These are phyloP conservation scores for Drosophila aff. DNA, from an alignment of 1,140 invertebrate species.

Conservation along the genomic window DNA sequence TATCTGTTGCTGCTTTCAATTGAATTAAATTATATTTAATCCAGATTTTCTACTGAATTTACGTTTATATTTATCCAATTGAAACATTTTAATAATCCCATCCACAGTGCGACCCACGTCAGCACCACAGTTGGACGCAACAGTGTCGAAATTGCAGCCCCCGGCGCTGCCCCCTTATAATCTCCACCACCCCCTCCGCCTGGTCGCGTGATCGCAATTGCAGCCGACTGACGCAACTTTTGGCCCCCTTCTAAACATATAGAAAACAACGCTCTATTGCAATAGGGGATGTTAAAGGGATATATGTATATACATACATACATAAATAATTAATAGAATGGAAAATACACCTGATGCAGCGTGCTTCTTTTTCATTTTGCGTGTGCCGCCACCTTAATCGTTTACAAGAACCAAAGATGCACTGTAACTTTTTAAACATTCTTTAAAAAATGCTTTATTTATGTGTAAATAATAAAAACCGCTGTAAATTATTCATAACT, in stretches of 20 bases:
- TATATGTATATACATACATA: neutral
- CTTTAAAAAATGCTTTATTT: neutral
- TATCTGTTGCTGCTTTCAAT: neutral
- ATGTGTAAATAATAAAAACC: no score
- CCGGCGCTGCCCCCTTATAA: conserved; percentile 11
- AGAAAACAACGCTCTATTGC: conserved; percentile 29
- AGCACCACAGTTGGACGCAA: conserved; percentile 60
- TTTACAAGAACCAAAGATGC: neutral
- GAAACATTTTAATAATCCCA: neutral
- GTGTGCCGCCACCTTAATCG: conserved; percentile 8
- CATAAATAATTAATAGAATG: conserved; percentile 18
- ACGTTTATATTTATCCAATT: no score
- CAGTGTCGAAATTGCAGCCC: conserved; percentile 67
- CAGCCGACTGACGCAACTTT: conserved; percentile 65
- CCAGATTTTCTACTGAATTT: neutral
- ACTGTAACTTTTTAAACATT: neutral
- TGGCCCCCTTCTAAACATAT: conserved; percentile 26
- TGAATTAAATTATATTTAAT: neutral
- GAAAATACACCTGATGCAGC: conserved; percentile 8
- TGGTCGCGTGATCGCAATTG: conserved; percentile 49
- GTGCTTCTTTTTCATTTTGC: neutral
- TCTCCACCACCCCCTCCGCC: conserved; percentile 1
- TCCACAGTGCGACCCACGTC: conserved; percentile 29
- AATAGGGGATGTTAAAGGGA: conserved; percentile 11
- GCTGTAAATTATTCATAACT: neutral